Conservation (phyloP, 2,797 vertebrate species). For the Erethizon dorsatum region DNA sequence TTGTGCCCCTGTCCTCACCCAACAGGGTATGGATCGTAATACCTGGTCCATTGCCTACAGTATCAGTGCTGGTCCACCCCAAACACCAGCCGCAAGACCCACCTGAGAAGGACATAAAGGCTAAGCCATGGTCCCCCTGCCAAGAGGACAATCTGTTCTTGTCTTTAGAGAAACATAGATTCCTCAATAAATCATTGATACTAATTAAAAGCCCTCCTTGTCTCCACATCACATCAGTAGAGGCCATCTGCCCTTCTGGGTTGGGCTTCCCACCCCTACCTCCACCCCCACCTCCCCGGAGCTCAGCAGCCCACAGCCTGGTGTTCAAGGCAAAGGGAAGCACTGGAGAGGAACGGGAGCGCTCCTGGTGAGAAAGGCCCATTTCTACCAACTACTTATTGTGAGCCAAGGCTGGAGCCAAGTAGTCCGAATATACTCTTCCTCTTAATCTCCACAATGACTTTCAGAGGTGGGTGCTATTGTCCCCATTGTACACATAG, state of each 20-base stretch:
- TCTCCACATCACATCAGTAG: neutral
- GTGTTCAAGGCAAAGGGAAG: neutral
- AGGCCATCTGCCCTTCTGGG: neutral
- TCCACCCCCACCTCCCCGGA: neutral
- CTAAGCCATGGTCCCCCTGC: slow-evolving; percentile 54
- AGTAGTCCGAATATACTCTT: neutral
- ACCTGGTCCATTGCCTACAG: neutral
- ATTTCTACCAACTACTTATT: too few relatives aligned
- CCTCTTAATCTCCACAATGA: neutral
- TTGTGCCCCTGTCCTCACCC: neutral
- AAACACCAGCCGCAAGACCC: slow-evolving; percentile 8
- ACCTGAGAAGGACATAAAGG: slow-evolving; percentile 73
- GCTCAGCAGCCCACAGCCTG: neutral
- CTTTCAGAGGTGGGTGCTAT: neutral
- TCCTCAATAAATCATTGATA: slow-evolving; percentile 68
- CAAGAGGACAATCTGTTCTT: slow-evolving; percentile 77
- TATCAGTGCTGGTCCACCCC: neutral
- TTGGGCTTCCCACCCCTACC: neutral
- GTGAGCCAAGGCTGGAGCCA: neutral
- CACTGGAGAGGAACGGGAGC: neutral
- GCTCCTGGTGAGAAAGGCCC: neutral
- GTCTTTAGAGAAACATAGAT: slow-evolving; percentile 82
- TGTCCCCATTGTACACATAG: neutral
- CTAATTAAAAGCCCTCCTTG: slow-evolving; percentile 24
- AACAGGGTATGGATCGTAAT: neutral